These are phyloP conservation scores for Acanthisitta chloris DNA, from an alignment of 2,113 vertebrate species.

Conservation along the genomic window DNA sequence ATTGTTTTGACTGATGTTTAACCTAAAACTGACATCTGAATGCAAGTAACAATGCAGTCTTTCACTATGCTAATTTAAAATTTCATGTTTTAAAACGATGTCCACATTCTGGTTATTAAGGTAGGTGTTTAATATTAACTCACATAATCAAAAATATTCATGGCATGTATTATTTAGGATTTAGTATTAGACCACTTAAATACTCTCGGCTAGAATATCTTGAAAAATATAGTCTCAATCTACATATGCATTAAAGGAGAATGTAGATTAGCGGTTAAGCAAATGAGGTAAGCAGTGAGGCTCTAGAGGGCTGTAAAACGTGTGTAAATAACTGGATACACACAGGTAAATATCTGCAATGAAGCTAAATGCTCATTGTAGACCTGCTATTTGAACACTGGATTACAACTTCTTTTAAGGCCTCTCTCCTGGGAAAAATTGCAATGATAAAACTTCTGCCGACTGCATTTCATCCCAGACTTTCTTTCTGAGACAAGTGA, in stretches of 20 bases:
- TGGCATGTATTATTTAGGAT: neutral
- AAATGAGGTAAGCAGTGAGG: neutral
- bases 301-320: neutral
- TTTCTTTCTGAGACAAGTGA: neutral
- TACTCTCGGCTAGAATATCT: neutral
- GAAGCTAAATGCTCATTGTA: neutral
- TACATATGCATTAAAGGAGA: neutral
- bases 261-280: neutral
- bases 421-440: neutral
- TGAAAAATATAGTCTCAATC: neutral
- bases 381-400: neutral
- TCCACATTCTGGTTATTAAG: neutral
- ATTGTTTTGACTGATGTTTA: neutral
- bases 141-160: neutral
- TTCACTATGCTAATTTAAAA: fast-evolving
- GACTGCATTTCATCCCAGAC: neutral
- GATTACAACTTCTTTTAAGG: neutral
- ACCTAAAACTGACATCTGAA: neutral
- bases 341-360: neutral
- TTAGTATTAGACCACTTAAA: neutral
- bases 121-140: neutral
- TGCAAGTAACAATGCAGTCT: neutral
- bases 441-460: neutral
- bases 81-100: neutral
- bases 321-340: neutral